phyloP scores from a whole-genome alignment of 30 jellyfish, hydroid and myxozoan genomes.

The Calvadosia cruxmelitensis region DNA sequence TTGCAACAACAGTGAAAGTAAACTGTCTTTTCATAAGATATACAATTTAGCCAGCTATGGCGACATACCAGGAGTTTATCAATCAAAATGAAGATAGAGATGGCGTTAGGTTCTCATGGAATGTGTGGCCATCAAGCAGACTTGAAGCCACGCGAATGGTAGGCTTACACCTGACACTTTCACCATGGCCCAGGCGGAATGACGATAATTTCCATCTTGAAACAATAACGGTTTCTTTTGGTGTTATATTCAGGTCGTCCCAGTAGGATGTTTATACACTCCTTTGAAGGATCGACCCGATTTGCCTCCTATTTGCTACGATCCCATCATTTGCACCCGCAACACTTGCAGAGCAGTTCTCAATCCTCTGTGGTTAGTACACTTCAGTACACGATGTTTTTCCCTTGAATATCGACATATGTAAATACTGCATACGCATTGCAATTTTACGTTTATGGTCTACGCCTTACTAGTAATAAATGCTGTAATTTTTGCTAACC shows the following conservation, averaged over 20 bases:
- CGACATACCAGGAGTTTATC: slow-evolving; percentile 81
- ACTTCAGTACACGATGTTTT: too few species aligned
- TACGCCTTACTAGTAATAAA: too few species aligned
- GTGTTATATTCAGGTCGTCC: slow-evolving; percentile 65
- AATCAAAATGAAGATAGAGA: slow-evolving; percentile 98
- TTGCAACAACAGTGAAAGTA: too few species aligned
- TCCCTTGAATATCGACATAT: too few species aligned
- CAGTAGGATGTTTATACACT: slow-evolving; percentile 98
- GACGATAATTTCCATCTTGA: too few species aligned
- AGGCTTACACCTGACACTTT: neutral
- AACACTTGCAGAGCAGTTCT: slow-evolving; percentile 90
- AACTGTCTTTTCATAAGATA: too few species aligned
- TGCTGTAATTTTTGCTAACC: too few species aligned
- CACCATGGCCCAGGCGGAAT: too few species aligned
- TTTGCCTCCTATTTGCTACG: slow-evolving; percentile 88
- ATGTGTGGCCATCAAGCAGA: slow-evolving; percentile 98
- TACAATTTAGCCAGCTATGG: too few species aligned
- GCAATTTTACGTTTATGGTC: too few species aligned
- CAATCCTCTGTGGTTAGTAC: slow-evolving; percentile 85
- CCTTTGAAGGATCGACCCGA: slow-evolving; percentile 97
- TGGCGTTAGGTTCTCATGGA: slow-evolving; percentile 98
- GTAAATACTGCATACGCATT: too few species aligned
- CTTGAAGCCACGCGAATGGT: slow-evolving; percentile 98
- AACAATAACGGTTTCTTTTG: too few species aligned
- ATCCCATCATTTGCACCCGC: slow-evolving; percentile 84